Conservation (phyloP, 2,113 vertebrate species). For the Megaptera novaeangliae region DNA sequence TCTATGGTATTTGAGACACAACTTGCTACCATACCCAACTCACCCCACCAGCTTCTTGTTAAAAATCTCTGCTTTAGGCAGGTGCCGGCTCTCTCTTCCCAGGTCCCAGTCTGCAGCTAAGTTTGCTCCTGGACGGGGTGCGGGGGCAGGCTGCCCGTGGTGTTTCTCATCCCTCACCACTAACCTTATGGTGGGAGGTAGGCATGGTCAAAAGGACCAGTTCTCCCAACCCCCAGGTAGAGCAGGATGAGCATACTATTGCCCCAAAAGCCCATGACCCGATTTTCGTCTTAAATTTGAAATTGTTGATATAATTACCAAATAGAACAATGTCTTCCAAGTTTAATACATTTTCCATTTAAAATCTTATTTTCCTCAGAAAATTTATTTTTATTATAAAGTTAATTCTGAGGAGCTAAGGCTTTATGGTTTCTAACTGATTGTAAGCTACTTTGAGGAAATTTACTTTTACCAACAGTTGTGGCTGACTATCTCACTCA, state of each 20-base stretch:
- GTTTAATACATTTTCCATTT: neutral
- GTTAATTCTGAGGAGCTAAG: neutral
- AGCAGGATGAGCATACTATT: neutral
- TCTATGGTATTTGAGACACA: neutral
- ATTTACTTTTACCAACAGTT: neutral
- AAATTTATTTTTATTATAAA: neutral
- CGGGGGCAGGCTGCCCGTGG: rapidly evolving
- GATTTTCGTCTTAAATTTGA: neutral
- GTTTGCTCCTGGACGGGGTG: neutral
- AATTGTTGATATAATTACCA: neutral
- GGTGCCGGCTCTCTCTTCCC: neutral
- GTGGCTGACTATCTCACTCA: neutral
- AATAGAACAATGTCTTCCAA: neutral
- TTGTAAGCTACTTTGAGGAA: neutral
- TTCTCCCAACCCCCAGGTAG: neutral
- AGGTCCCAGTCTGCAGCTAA: neutral
- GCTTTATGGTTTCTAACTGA: neutral
- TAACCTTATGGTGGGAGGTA: neutral
- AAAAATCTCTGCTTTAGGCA: neutral
- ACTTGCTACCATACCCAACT: neutral
- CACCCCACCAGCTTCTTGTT: neutral
- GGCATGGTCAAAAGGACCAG: neutral
- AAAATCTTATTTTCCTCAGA: neutral
- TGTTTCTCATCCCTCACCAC: neutral
- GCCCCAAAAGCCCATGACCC: neutral